Conservation (phyloP, 2,113 vertebrate genomes). For the Nothobranchius kuhntae region DNA sequence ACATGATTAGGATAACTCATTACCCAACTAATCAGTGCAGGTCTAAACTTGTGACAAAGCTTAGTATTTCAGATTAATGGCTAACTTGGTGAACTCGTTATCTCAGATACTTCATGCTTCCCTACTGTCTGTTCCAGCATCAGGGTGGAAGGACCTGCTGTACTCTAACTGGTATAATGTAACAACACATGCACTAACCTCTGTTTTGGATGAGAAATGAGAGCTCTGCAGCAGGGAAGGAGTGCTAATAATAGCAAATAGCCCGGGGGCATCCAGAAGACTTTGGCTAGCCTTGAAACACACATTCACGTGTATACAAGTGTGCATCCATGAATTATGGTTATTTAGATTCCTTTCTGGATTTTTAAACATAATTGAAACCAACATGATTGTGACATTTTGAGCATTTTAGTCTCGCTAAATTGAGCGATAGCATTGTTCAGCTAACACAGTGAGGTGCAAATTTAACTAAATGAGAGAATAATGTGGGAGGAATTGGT, state of each 20-base stretch:
- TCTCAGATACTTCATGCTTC: neutral
- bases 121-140: neutral
- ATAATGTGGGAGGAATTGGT: too few species aligned
- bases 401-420: too few species aligned
- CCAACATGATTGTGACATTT: neutral
- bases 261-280: slow-evolving; percentile 54
- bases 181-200: slow-evolving; percentile 45
- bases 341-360: neutral
- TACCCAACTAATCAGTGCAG: neutral
- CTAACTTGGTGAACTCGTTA: neutral
- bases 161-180: slow-evolving; percentile 16
- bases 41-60: neutral
- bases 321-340: neutral
- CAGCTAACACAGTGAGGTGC: too few species aligned
- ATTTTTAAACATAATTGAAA: neutral
- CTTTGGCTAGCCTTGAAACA: slow-evolving; percentile 58
- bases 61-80: neutral
- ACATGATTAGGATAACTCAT: neutral
- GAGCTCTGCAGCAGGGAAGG: slow-evolving; percentile 60
- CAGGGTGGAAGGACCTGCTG: neutral
- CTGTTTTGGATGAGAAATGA: slow-evolving; percentile 49
- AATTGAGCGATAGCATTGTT: too few species aligned
- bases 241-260: slow-evolving; percentile 66
- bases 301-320: slow-evolving; percentile 8
- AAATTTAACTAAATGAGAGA: too few species aligned